Conservation (phyloP, 2,888 invertebrate genomes). For the Siphlonurus alternatus region DNA sequence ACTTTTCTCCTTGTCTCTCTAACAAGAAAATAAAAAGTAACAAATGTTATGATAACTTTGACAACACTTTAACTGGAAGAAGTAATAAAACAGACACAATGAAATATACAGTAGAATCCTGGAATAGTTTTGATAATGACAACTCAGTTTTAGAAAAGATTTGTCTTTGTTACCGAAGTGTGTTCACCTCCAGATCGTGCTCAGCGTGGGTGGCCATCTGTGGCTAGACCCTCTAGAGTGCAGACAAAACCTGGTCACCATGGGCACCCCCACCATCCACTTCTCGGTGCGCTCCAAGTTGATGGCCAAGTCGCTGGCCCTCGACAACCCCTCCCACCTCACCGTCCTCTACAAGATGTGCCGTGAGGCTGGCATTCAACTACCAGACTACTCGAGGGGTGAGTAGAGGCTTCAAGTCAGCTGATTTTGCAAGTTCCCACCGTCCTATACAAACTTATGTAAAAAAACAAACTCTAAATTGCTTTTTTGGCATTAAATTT, state of each 20-base stretch:
- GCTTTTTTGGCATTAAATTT: too few relatives aligned
- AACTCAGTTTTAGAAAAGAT: too few relatives aligned
- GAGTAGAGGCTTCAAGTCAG: neutral
- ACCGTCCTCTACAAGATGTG: neutral
- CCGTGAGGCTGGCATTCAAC: neutral
- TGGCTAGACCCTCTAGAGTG: neutral
- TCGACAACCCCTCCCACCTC: neutral
- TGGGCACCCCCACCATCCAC: neutral
- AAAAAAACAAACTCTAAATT: too few relatives aligned
- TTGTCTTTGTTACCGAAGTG: too few relatives aligned
- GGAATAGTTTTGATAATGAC: too few relatives aligned
- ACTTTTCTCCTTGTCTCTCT: too few relatives aligned
- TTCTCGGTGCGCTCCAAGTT: neutral
- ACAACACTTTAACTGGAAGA: too few relatives aligned
- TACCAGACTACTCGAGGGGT: neutral
- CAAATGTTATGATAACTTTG: too few relatives aligned
- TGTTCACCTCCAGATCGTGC: neutral
- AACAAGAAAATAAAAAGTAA: too few relatives aligned
- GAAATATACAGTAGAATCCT: too few relatives aligned
- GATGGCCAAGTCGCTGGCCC: neutral
- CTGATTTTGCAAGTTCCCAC: neutral
- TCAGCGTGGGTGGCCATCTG: neutral
- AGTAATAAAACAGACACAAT: too few relatives aligned
- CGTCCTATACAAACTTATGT: neutral
- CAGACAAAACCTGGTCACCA: neutral